Percentiles rank a stretch among this genome's conserved stretches.
phyloP scores from a whole-genome alignment of 2,888 invertebrate species.

The Sympetrum striolatum region DNA sequence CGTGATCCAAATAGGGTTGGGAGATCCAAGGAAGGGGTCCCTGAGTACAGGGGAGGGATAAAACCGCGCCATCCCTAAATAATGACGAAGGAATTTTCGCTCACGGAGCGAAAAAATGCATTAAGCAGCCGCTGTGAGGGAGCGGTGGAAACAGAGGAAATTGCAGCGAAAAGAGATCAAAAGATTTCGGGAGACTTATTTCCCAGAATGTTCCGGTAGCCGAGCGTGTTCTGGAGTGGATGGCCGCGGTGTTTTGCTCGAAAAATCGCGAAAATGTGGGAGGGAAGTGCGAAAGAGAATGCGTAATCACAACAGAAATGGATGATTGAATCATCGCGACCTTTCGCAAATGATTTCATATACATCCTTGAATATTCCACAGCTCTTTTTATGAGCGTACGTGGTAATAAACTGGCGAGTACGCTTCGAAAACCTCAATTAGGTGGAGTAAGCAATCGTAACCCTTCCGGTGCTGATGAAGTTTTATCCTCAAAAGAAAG shows the following conservation, averaged over 20 bases:
- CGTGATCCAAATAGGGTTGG: not conserved
- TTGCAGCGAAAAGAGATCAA: not conserved
- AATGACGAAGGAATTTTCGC: not conserved
- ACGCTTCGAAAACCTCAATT: too few species aligned
- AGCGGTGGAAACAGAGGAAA: not conserved
- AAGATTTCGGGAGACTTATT: not conserved
- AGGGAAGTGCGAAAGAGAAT: not conserved
- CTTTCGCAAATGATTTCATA: not conserved
- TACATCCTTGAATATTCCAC: not conserved
- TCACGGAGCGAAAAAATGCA: not conserved
- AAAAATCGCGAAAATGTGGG: not conserved
- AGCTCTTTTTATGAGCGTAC: too few species aligned
- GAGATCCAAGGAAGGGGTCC: not conserved
- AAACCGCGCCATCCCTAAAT: not conserved
- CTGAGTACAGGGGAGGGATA: not conserved
- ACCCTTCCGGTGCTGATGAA: too few species aligned
- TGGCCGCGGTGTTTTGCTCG: not conserved
- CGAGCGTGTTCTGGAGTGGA: not conserved
- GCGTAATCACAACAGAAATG: not conserved
- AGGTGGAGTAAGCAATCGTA: too few species aligned
- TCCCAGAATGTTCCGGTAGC: not conserved
- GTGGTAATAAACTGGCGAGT: too few species aligned
- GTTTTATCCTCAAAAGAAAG: too few species aligned
- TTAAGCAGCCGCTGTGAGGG: not conserved
- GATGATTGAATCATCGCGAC: not conserved